Evolutionary conservation across 2,888 invertebrate species (phyloP).

Genomic region (Polyommatus iphigenia): DNA sequence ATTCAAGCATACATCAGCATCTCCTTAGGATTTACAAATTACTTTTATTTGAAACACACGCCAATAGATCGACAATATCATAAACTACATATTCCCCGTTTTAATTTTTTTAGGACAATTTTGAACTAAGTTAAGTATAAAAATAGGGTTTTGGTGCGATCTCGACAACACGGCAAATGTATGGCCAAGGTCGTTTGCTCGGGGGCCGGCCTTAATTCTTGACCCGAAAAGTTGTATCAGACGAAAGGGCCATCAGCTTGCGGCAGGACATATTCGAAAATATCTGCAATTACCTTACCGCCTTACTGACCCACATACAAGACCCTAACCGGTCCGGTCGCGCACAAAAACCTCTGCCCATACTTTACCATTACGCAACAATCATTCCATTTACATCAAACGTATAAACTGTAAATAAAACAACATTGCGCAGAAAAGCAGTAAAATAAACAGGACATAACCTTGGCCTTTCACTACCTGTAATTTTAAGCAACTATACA

Average conservation of each 20-base stretch:
- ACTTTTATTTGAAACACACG: no score
- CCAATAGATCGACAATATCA: no score
- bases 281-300: constrained; percentile 20
- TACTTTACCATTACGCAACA: constrained; percentile 24
- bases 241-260: neutral
- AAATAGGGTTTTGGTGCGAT: no score
- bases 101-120: no score
- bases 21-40: no score
- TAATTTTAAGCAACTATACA: constrained; percentile 2
- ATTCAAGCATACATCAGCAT: no score
- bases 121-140: no score
- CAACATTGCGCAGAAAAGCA: neutral
- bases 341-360: constrained; percentile 13
- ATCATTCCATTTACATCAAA: constrained; percentile 16
- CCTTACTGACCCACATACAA: constrained; percentile 26
- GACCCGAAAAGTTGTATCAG: neutral
- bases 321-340: constrained; percentile 13
- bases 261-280: neutral
- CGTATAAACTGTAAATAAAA: constrained; percentile 7
- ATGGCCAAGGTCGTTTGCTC: no score
- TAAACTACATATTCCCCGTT: no score
- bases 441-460: constrained; percentile 14
- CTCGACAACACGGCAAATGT: no score
- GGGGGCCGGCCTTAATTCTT: no score
- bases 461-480: constrained; percentile 7